Conservation (phyloP, 2,113 vertebrate genomes). For the Philantomba maxwellii region DNA sequence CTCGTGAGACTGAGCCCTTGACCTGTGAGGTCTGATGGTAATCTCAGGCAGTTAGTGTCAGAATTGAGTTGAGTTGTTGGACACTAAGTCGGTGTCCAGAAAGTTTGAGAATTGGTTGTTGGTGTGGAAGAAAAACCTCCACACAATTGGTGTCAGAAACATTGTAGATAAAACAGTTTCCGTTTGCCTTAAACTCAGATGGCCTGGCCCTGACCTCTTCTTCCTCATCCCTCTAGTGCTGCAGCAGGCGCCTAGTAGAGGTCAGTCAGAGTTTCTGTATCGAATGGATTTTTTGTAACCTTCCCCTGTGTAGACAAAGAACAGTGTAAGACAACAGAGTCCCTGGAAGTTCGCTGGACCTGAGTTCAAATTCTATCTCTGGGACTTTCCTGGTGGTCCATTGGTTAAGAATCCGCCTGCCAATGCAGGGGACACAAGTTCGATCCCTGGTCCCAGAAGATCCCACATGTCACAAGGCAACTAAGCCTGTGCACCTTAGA, state of each 20-base stretch:
- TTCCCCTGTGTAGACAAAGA: not conserved
- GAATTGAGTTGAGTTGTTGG: not conserved
- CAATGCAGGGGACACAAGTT: not conserved
- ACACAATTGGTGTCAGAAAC: not conserved
- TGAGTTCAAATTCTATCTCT: not conserved
- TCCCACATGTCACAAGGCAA: not conserved
- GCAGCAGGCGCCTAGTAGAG: accelerated
- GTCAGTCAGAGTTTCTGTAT: not conserved
- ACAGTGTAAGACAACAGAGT: not conserved
- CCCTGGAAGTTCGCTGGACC: not conserved
- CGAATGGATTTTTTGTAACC: not conserved
- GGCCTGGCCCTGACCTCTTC: not conserved
- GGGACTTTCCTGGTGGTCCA: not conserved
- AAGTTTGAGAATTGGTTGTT: not conserved
- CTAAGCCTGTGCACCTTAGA: not conserved
- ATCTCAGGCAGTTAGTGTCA: not conserved
- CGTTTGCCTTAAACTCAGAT: not conserved
- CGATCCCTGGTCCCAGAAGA: not conserved
- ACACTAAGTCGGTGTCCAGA: not conserved
- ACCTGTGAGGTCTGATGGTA: no score
- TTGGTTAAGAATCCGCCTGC: not conserved
- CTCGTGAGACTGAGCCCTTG: not conserved
- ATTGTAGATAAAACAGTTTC: not conserved
- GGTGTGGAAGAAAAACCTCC: not conserved
- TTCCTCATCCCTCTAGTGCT: not conserved